Evolutionary conservation across 2,888 invertebrate genomes (phyloP).

Genomic region (Pyrochroa serraticornis): DNA sequence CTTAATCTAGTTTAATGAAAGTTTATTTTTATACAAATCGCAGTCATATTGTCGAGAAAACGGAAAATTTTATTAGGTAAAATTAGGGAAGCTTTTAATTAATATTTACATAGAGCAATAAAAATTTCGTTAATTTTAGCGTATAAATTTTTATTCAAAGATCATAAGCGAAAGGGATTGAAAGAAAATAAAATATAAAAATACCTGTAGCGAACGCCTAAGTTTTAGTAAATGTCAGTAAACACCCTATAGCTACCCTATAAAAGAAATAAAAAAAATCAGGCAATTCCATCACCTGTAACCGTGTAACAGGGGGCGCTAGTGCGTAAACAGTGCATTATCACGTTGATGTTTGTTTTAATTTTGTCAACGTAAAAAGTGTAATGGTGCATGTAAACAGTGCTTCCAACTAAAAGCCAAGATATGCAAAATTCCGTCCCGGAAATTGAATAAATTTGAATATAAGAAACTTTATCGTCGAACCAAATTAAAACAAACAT

Average conservation of each 20-base stretch:
- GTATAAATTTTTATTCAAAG: no score
- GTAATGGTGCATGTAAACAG: constrained; percentile 20
- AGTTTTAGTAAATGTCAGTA: constrained; percentile 37
- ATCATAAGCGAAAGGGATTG: no score
- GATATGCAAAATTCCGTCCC: constrained; percentile 34
- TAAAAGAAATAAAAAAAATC: constrained; percentile 35
- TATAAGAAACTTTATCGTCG: constrained; percentile 32
- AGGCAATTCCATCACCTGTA: constrained; percentile 11
- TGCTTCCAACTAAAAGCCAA: constrained; percentile 3
- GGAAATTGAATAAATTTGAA: constrained; percentile 34
- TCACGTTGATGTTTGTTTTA: neutral
- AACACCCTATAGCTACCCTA: constrained; percentile 45
- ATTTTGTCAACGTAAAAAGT: constrained; percentile 12
- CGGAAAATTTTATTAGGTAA: no score
- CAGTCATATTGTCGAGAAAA: no score
- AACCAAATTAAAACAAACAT: constrained; percentile 33
- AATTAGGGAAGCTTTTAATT: no score
- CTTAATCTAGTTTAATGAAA: no score
- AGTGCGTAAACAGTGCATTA: constrained; percentile 10
- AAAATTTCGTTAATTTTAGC: no score
- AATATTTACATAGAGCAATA: no score
- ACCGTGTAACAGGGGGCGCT: constrained; percentile 16
- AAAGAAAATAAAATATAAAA: no score
- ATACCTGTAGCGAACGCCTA: constrained; percentile 10
- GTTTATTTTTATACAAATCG: no score